Base-by-base conservation (phyloP, 2,113 vertebrate genomes). In the Colossoma macropomum region DNA sequence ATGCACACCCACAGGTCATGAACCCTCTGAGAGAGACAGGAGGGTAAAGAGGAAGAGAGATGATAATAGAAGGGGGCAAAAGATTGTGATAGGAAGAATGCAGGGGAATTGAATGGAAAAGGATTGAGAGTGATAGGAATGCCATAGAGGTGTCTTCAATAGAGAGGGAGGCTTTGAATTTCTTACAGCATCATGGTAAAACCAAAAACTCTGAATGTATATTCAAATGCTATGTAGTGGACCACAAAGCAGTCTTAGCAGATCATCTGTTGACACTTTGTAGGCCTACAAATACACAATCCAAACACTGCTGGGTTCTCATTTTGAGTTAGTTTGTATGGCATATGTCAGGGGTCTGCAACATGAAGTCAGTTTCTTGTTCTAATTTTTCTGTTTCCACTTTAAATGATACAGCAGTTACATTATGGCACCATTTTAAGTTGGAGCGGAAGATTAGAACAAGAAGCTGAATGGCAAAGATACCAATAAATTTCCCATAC, bases 1-100 rank as follows among this genome's bases (percentile, higher is more conserved):
- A 91, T 91, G 91, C 92, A 89, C 95, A 93, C 93, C 91, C 88
- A 77, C 84, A 90, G 93, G 93, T 91, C 92, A 30, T 80, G 90
- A 95, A 94, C 92, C 92, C 85, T 73, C 89, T 82, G 77, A 91
- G 90, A 87, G 84, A 77, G 81, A 73, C 50, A 78, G 50, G 21
- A 65, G 19, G 27, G 45, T 32, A 59, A 45, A 60, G 48, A 30
- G 63, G 11, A 76, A 10, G 19, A 30, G 63, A 41, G 62, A 56
- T 82, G 62, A 77, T 82, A 27, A 59, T 50, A 52, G 59, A 21
- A 0, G 16, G 13, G 25, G 59, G 30, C 2, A 23, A 48, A 78
- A 32, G 12, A 62, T 62, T 65, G 59, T 6, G 62, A 28, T 38
- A 27, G 23, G 32, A 19, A 45, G 7, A 82, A 75, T 75, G 25